phyloP scores from a whole-genome alignment of 1,140 invertebrate species.

The Orussus abietinus region DNA sequence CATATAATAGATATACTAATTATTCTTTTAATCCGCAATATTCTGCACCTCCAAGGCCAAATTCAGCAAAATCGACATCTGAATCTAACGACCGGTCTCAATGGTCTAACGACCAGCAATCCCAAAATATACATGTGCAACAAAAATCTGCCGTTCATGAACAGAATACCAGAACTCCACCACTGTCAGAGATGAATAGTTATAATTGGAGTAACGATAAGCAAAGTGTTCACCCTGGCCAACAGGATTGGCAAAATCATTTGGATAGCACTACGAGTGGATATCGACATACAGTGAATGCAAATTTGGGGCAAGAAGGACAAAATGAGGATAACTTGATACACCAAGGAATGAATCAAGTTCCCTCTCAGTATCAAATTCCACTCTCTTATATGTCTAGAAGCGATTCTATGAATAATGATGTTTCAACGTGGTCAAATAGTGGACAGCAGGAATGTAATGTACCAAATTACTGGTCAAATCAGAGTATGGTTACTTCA shows the following conservation, averaged over 20 bases:
- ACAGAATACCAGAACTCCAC: constrained; percentile 13
- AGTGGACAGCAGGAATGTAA: neutral
- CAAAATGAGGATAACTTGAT: neutral
- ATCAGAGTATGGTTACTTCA: neutral
- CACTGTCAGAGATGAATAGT: constrained; percentile 21
- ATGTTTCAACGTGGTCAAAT: neutral
- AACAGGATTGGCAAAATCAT: constrained; percentile 36
- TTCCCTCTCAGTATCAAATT: neutral
- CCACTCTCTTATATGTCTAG: neutral
- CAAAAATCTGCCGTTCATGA: constrained; percentile 19
- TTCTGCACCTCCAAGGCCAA: constrained; percentile 19
- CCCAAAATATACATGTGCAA: constrained; percentile 14
- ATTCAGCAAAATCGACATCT: constrained; percentile 23
- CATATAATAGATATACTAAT: constrained; percentile 31
- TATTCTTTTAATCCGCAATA: constrained; percentile 38
- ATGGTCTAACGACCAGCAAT: constrained; percentile 26
- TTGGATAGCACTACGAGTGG: constrained; percentile 12
- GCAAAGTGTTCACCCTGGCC: constrained; percentile 5
- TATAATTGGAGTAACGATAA: constrained; percentile 37
- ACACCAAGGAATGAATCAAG: neutral
- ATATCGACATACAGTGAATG: constrained; percentile 31
- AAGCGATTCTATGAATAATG: neutral
- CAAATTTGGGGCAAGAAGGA: neutral
- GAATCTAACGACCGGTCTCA: constrained; percentile 22
- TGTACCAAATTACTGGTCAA: neutral